Conservation (phyloP, 2,113 vertebrate species). For the Porphyrio hochstetteri region DNA sequence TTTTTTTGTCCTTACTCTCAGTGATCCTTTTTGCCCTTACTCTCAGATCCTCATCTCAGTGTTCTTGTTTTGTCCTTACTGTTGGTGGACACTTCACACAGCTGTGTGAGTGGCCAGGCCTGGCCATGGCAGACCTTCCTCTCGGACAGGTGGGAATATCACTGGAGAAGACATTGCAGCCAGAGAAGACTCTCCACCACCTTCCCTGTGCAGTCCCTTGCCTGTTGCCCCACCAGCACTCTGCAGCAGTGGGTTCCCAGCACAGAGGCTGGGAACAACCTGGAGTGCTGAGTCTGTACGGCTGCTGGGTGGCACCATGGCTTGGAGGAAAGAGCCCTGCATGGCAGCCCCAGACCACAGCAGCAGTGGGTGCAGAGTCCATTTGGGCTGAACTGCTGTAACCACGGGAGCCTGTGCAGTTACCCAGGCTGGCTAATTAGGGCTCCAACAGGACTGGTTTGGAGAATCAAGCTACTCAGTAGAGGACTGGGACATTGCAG, state of each 20-base stretch:
- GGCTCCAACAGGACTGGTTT: not conserved
- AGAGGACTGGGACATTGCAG: not conserved
- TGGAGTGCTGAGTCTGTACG: rapidly evolving
- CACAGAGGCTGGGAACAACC: not conserved
- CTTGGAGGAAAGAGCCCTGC: not conserved
- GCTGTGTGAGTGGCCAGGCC: not conserved
- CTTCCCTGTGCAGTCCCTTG: not conserved
- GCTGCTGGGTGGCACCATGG: not conserved
- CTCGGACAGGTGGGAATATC: not conserved
- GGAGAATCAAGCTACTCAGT: not conserved
- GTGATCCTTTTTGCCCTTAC: too few species aligned
- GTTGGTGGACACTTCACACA: not conserved
- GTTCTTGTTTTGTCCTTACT: not conserved
- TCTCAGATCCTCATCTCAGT: not conserved
- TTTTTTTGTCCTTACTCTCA: too few species aligned
- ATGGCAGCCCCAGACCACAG: not conserved
- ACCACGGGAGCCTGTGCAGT: not conserved
- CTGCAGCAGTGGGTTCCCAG: not conserved
- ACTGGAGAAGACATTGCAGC: not conserved
- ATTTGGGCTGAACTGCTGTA: not conserved
- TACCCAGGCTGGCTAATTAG: not conserved
- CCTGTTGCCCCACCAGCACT: not conserved
- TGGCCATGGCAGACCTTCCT: not conserved
- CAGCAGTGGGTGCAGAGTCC: not conserved
- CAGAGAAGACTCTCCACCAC: not conserved